A percentile compares a stretch with the other conserved stretches of the same genome.
These are phyloP conservation scores for Drosophila murphyi DNA, from an alignment of 1,140 invertebrate species.

Conservation along the genomic window DNA sequence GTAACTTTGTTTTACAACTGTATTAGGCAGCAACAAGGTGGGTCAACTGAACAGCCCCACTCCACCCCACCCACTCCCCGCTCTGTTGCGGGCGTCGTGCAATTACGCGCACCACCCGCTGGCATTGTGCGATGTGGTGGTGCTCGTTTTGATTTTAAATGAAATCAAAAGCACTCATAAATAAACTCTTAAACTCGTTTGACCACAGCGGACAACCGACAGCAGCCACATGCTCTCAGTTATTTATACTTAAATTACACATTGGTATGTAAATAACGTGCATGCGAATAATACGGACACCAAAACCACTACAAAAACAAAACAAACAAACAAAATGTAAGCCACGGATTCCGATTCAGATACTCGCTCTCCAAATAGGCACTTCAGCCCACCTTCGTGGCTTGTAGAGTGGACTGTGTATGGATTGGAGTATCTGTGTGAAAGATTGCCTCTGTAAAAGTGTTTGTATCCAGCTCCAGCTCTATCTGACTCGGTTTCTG, in stretches of 20 bases:
- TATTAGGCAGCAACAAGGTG: constrained; percentile 60
- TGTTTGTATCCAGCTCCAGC: not conserved
- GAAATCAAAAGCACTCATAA: constrained; percentile 83
- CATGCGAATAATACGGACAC: constrained; percentile 57
- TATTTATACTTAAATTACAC: constrained; percentile 67
- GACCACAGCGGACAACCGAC: constrained; percentile 58
- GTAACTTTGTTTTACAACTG: constrained; percentile 78
- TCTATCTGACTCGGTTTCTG: constrained; percentile 8
- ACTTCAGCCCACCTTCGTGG: constrained; percentile 73
- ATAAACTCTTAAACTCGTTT: constrained; percentile 81
- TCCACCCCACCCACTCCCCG: not conserved
- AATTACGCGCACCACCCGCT: constrained; percentile 77
- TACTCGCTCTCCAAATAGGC: constrained; percentile 39
- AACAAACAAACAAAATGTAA: constrained; percentile 35
- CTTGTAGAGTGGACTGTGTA: constrained; percentile 38
- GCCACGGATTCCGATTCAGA: constrained; percentile 48
- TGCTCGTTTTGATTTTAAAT: constrained; percentile 65
- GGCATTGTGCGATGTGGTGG: constrained; percentile 44
- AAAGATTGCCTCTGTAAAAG: constrained; percentile 44
- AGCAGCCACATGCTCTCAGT: constrained; percentile 23
- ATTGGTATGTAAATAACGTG: constrained; percentile 79
- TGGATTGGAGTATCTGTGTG: constrained; percentile 26
- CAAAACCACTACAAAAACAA: constrained; percentile 14
- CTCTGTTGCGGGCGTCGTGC: constrained; percentile 51
- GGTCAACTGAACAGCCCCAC: constrained; percentile 23